Evolutionary conservation across 2,113 vertebrate genomes (phyloP), one percentile per base, ranked within the genome.

Genomic region (Cynoglossus semilaevis): DNA sequence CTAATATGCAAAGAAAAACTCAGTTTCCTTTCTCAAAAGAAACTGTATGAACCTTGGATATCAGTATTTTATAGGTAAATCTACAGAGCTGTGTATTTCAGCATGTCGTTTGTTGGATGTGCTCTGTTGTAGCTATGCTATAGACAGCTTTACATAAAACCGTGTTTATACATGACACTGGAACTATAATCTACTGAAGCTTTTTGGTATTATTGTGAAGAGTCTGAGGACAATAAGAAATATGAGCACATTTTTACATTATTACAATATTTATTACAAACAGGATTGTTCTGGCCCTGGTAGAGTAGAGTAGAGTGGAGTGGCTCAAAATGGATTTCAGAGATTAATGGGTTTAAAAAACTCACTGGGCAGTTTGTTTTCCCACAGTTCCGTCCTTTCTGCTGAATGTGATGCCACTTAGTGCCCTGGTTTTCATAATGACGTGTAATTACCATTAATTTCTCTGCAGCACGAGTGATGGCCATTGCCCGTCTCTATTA

Each of bases 281-380:
- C 73, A 58, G 79, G 77, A 84, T 80, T 77, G 80, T 8, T 15
- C 10, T 4, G 46, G 64, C 46, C 72, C 65, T 72, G 8, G 48
- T 67, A 51, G 67, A 59, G 29, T 36, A 38, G n/a, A n/a, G n/a
- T 38, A 38, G 12, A 41, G 56, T 70, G 58, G 77, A 80, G 63
- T 62, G 54, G 51, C 48, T 85, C 63, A 63, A 72, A 85, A 76
- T 75, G 78, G 80, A 82, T 87, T 82, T 83, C 66, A 74, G 59
- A 69, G 72, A 51, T 77, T 84, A 81, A 87, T 79, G 70, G 57
- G 74, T 70, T 84, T 84, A 77, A 75, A 53, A 61, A 76, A 67
- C 70, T 4, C 68, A 73, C 70, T 64, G 66, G 77, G 68, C 63
- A 69, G 63, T 70, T 63, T 63, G 62, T 70, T 82, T 69, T 76